A percentile compares a stretch with the other conserved stretches of the same genome.
Evolutionary conservation across 2,113 vertebrate species (phyloP).

Genomic region (Gallinago jamesoni): DNA sequence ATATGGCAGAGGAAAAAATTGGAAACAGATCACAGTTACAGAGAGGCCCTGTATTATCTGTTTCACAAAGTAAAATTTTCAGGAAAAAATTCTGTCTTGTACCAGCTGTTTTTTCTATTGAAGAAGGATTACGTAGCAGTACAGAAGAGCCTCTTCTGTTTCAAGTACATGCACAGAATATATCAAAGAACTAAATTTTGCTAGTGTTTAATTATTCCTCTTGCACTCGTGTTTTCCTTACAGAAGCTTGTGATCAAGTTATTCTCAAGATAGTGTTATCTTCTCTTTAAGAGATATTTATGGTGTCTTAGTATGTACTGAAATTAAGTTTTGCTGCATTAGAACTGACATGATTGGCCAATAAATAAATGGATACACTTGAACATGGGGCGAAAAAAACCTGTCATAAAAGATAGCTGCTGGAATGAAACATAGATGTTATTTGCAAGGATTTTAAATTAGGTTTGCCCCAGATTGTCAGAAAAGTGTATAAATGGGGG

Average conservation of each 20-base stretch:
- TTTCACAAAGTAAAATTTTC: neutral
- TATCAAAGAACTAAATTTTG: neutral
- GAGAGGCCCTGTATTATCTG: neutral
- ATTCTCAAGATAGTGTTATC: neutral
- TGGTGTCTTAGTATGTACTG: neutral
- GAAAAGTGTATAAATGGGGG: neutral
- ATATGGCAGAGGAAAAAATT: neutral
- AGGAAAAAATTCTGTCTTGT: neutral
- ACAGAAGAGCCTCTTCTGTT: neutral
- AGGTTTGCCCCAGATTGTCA: neutral
- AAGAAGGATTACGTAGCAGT: neutral
- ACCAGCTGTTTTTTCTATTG: neutral
- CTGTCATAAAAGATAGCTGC: neutral
- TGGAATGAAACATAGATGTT: neutral
- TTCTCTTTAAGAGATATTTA: neutral
- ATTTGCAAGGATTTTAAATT: neutral
- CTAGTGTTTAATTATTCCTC: neutral
- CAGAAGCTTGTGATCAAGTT: neutral
- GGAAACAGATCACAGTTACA: neutral
- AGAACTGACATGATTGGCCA: neutral
- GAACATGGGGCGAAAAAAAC: neutral
- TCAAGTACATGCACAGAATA: neutral
- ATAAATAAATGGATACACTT: neutral
- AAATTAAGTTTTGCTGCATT: neutral
- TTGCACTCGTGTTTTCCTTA: neutral